Percentiles rank a stretch among this genome's conserved stretches.
Conservation (phyloP, 2,797 vertebrate species). For the Neoniphon sammara region DNA sequence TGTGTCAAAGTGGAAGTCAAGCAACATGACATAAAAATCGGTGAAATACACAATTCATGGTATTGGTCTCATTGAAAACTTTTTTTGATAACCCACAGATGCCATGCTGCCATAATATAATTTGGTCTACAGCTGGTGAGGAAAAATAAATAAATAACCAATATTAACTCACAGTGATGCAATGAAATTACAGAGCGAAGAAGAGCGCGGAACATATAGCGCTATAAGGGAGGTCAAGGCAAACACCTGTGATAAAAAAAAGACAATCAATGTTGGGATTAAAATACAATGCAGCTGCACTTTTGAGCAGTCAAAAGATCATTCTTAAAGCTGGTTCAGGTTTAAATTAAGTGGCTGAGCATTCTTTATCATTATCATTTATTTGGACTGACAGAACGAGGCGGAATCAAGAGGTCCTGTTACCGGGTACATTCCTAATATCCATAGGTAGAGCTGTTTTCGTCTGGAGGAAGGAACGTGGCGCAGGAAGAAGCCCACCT, state of each 20-base stretch:
- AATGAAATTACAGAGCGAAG: slow-evolving; percentile 86
- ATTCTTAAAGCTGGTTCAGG: neutral
- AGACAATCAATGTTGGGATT: slow-evolving; percentile 1
- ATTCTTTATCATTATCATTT: neutral
- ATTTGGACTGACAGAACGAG: neutral
- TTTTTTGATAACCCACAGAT: too few relatives aligned
- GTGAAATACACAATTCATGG: too few relatives aligned
- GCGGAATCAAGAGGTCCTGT: slow-evolving; percentile 7
- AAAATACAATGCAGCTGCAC: neutral
- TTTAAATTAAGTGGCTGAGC: neutral
- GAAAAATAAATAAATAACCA: neutral
- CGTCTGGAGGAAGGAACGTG: slow-evolving; percentile 68
- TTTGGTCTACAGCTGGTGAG: too few relatives aligned
- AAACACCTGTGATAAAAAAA: slow-evolving; percentile 75
- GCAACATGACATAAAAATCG: too few relatives aligned
- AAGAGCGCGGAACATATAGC: slow-evolving; percentile 84
- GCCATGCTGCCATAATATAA: too few relatives aligned
- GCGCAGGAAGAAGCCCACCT: slow-evolving; percentile 84
- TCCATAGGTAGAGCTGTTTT: slow-evolving; percentile 82
- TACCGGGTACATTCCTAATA: slow-evolving; percentile 88
- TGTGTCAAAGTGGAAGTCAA: too few relatives aligned
- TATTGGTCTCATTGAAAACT: too few relatives aligned
- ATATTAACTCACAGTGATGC: slow-evolving; percentile 84
- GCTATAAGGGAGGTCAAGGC: slow-evolving; percentile 82
- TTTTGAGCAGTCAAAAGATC: neutral